Percentiles rank a stretch among this genome's conserved stretches.
Conservation (phyloP, 1,140 invertebrate genomes). For the Drosophila simulans region DNA sequence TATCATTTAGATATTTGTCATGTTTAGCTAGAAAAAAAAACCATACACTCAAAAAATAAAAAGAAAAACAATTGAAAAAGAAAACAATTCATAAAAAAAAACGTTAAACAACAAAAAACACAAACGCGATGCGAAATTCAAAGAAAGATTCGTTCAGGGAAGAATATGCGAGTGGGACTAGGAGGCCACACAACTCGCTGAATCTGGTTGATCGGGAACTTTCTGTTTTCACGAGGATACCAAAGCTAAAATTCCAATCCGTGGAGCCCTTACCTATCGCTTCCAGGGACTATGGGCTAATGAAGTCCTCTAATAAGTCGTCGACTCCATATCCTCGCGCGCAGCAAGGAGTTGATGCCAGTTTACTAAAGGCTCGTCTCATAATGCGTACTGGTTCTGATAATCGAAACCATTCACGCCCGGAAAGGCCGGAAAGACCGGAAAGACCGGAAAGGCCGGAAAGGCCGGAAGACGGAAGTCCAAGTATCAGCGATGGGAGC, state of each 20-base stretch:
- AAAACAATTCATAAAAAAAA: not conserved
- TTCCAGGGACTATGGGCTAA: constrained; percentile 46
- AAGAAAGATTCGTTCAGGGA: not conserved
- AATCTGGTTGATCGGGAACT: too few relatives aligned
- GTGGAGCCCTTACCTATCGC: not conserved
- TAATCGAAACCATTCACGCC: too few relatives aligned
- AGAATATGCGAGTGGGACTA: not conserved
- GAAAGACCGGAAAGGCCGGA: not conserved
- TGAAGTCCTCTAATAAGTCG: constrained; percentile 2
- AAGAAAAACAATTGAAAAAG: not conserved
- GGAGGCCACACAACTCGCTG: too few relatives aligned
- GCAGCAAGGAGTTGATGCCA: constrained; percentile 12
- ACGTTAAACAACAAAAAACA: not conserved
- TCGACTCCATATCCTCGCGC: constrained; percentile 48
- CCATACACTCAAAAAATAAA: not conserved
- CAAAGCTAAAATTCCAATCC: not conserved
- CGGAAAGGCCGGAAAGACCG: not conserved
- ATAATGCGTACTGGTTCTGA: not conserved
- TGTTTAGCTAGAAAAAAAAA: not conserved
- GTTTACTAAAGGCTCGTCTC: constrained; percentile 29
- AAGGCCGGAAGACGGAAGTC: not conserved
- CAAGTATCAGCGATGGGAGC: not conserved
- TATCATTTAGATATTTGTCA: not conserved
- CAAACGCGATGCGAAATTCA: not conserved
- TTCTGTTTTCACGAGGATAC: not conserved